Evolutionary conservation across 2,888 invertebrate species (phyloP).

Genomic region (Ptilodon capucinus): DNA sequence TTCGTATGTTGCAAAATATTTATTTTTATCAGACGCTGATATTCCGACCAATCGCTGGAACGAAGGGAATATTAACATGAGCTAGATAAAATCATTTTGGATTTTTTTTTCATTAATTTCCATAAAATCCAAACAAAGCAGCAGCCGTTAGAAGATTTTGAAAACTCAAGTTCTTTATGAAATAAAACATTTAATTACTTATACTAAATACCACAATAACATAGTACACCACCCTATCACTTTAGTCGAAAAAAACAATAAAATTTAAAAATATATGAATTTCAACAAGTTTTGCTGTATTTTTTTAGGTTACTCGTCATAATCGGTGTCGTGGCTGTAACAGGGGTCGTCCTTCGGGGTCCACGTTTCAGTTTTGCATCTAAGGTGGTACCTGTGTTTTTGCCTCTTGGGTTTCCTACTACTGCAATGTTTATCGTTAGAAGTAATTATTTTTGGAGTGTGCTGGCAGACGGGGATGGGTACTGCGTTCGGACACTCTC

Average conservation of each 20-base stretch:
- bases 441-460: neutral
- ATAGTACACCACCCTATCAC: conserved; percentile 3
- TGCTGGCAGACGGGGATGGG: neutral
- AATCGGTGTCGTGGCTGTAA: conserved; percentile 26
- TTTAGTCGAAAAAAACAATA: neutral
- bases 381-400: conserved; percentile 40
- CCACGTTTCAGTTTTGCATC: conserved; percentile 42
- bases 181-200: conserved; percentile 20
- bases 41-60: neutral
- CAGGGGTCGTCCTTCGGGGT: conserved; percentile 23
- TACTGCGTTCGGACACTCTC: neutral
- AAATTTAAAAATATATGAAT: neutral
- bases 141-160: conserved; percentile 5
- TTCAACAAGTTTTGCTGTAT: conserved; percentile 3
- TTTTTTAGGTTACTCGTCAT: conserved; percentile 24
- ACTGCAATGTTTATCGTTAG: conserved; percentile 15
- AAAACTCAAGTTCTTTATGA: conserved; percentile 7
- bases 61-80: neutral
- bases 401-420: conserved; percentile 32
- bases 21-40: neutral
- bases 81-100: neutral
- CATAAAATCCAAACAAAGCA: too few relatives aligned
- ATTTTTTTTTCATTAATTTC: neutral
- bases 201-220: conserved; percentile 11
- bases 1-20: neutral